Evolutionary conservation across 2,797 vertebrate species (phyloP).

Genomic region (Allobates femoralis): DNA sequence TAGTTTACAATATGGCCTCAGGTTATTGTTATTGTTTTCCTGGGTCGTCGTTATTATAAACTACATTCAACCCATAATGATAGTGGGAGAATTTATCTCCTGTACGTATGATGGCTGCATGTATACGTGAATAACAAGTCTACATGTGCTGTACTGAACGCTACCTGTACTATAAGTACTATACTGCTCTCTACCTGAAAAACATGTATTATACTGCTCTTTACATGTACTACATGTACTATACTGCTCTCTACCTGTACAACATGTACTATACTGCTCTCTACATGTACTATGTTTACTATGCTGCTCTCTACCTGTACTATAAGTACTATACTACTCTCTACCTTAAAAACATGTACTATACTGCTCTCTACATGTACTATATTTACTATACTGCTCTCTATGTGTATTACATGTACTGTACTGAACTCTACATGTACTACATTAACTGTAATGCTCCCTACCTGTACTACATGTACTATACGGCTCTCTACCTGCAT

Average conservation of each 20-base stretch:
- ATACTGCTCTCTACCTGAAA: background rate
- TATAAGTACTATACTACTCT: background rate
- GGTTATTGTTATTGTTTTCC: background rate
- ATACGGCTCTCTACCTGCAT: too few relatives aligned
- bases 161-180: background rate
- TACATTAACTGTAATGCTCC: background rate
- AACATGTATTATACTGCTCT: background rate
- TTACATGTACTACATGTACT: background rate
- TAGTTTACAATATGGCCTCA: background rate
- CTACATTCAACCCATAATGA: background rate
- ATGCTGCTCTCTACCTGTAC: background rate
- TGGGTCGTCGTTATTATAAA: background rate
- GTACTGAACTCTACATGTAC: background rate
- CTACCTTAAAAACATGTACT: background rate
- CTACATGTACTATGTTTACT: background rate
- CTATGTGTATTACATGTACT: background rate
- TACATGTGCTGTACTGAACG: background rate
- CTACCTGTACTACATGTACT: background rate
- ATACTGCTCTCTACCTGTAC: background rate
- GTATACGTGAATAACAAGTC: too few relatives aligned
- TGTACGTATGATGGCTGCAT: background rate
- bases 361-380: background rate
- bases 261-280: background rate
- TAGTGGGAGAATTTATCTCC: background rate
- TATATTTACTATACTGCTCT: background rate